Evolutionary conservation across 2,113 vertebrate species (phyloP), one percentile per base, ranked within the genome.

Genomic region (Zapus hudsonius): DNA sequence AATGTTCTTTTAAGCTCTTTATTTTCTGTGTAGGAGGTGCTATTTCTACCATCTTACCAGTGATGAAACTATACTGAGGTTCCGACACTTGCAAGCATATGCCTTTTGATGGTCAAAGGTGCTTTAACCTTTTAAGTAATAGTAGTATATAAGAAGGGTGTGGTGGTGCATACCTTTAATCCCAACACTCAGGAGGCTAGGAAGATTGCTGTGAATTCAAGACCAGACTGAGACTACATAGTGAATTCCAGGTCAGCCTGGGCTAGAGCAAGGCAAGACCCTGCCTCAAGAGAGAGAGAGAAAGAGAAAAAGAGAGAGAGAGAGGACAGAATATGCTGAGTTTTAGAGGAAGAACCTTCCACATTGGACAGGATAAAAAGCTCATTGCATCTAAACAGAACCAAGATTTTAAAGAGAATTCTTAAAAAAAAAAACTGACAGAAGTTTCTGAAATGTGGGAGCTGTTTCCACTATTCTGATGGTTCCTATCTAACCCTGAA

Each of bases 1-100:
- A 83, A 40, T 13, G 33, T 40, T 92, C 42, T 85, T 82, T 29
- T 80, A 75, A 96, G 20, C 40, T 83, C 31, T 63, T 78, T 79
- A 74, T 79, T 66, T 20, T 80, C 89, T 72, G 7, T 23, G 16
- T 19, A 36, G 9, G 55, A 79, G 47, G 12, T 55, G 44, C 25
- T 36, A 87, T 63, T 81, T 78, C 59, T 3, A 19, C 29, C 20
- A 42, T n/a, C 44, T 40, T 83, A 61, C 7, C 59, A n/a, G 5
- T 80, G 31, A 82, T 16, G 76, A 90, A 87, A 90, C 13, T 69
- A 40, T 22, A 83, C 38, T 85, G 89, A 73, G 2, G 2, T 83
- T 36, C 19, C 11, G 61, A 89, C 84, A 86, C 29, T 42, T 52
- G 11, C 52, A 15, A 52, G 52, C 2, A 52, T 52, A 15, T 52